phyloP scores from a whole-genome alignment of 2,888 invertebrate genomes.

The Boloria selene region DNA sequence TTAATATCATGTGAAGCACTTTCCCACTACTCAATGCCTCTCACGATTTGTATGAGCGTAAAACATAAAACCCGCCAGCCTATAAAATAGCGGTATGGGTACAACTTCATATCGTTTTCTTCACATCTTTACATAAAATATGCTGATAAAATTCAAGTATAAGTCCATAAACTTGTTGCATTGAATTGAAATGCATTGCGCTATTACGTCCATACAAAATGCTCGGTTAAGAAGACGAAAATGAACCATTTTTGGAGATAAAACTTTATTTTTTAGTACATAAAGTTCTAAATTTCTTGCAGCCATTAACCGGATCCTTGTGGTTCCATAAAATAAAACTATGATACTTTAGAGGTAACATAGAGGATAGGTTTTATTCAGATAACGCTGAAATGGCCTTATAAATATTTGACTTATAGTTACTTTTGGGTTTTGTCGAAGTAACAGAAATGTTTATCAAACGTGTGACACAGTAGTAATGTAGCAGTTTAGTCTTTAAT shows the following conservation, averaged over 20 bases:
- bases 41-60: no score
- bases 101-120: no score
- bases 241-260: background rate
- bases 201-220: slow-evolving; percentile 11
- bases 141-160: slow-evolving; percentile 28
- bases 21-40: no score
- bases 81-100: no score
- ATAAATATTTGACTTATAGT: slow-evolving; percentile 16
- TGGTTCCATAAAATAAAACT: slow-evolving; percentile 16
- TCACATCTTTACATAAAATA: no score
- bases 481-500: no score
- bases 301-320: background rate
- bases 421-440: background rate
- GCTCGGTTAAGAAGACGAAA: slow-evolving; percentile 5
- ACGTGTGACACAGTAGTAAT: no score
- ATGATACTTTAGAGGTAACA: slow-evolving; percentile 22
- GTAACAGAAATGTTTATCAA: no score
- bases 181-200: slow-evolving; percentile 23
- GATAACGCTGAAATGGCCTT: slow-evolving; percentile 17
- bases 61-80: no score
- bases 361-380: slow-evolving; percentile 18
- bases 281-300: background rate
- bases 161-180: slow-evolving; percentile 29
- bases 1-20: no score
- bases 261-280: background rate